These are phyloP conservation scores for Sarcophaga bullata DNA, from an alignment of 1,140 invertebrate genomes.

Conservation along the genomic window DNA sequence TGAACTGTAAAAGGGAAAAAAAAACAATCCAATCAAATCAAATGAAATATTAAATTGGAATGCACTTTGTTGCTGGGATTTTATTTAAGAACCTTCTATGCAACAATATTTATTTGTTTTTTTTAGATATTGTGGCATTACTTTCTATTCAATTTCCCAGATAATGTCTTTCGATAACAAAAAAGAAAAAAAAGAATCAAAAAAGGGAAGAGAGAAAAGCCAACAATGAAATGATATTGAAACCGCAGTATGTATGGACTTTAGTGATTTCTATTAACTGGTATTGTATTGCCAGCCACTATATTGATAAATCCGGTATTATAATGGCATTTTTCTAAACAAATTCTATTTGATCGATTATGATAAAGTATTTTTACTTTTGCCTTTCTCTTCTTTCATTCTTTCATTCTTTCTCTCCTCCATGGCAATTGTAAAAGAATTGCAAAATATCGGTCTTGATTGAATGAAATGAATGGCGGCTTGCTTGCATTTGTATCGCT, in stretches of 20 bases:
- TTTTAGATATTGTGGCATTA: constrained; percentile 5
- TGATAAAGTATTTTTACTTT: neutral
- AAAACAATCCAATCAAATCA: neutral
- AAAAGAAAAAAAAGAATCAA: too few relatives aligned
- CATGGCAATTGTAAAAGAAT: neutral
- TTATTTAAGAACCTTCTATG: constrained; percentile 15
- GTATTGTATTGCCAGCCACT: neutral
- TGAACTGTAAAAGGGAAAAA: neutral
- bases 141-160: neutral
- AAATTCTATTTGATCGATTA: constrained; percentile 1
- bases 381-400: neutral
- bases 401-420: neutral
- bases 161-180: neutral
- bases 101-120: neutral
- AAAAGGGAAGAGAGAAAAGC: neutral
- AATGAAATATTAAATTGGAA: constrained; percentile 19
- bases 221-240: neutral
- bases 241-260: neutral
- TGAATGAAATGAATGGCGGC: neutral
- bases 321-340: neutral
- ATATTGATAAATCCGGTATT: neutral
- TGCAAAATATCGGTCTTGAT: neutral
- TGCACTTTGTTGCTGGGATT: neutral
- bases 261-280: neutral
- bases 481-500: neutral